Evolutionary conservation across 2,888 invertebrate genomes (phyloP).

Genomic region (Cordilura impudica): DNA sequence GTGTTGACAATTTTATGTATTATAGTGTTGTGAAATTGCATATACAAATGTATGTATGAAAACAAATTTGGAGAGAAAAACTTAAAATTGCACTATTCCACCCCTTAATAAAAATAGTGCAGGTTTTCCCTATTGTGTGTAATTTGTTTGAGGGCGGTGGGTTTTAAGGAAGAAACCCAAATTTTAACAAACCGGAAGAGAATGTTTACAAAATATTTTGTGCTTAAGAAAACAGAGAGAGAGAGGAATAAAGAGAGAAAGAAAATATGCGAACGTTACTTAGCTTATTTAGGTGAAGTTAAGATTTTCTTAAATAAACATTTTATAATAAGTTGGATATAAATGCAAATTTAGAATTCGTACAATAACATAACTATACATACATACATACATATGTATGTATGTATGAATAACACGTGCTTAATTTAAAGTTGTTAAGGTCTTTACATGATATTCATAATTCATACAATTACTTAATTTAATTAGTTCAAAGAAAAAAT

Average conservation of each 20-base stretch:
- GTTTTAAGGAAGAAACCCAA: not conserved
- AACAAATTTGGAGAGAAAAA: conserved; percentile 29
- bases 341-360: conserved; percentile 3
- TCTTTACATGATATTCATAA: not conserved
- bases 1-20: conserved; percentile 60
- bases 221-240: not conserved
- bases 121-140: not conserved
- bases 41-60: not conserved
- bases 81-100: conserved; percentile 42
- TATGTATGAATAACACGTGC: not conserved
- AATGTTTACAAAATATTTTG: conserved; percentile 16
- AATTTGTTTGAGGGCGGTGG: conserved; percentile 2
- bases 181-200: conserved; percentile 26
- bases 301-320: not conserved
- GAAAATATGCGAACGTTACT: too few species aligned
- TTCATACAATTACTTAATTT: conserved; percentile 11
- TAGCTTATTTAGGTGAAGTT: not conserved
- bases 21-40: conserved; percentile 39
- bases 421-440: conserved; percentile 7
- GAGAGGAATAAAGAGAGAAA: not conserved
- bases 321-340: not conserved
- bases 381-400: not conserved
- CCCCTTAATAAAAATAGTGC: conserved; percentile 31
- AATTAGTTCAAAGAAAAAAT: not conserved
- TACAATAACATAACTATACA: conserved; percentile 35